Evolutionary conservation across 2,113 vertebrate genomes (phyloP).

Genomic region (Todiramphus chloris): DNA sequence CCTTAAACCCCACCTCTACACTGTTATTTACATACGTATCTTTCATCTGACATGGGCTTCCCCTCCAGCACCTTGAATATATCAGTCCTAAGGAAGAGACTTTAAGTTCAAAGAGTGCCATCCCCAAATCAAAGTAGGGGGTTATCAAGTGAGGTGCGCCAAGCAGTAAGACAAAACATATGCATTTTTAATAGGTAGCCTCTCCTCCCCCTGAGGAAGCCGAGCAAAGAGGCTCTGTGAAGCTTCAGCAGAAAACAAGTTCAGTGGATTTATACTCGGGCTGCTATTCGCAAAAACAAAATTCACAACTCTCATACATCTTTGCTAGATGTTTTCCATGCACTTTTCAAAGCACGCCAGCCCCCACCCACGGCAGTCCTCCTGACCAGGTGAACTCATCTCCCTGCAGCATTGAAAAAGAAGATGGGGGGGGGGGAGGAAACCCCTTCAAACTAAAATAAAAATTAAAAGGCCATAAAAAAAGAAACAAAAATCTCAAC

Average conservation of each 20-base stretch:
- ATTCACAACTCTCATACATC: not conserved
- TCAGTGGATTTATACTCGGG: conserved; percentile 6
- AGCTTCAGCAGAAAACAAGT: conserved; percentile 46
- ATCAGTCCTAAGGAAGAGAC: conserved; percentile 62
- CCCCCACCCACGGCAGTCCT: not conserved
- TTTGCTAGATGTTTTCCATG: not conserved
- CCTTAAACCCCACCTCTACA: conserved; percentile 28
- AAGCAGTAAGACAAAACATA: conserved; percentile 58
- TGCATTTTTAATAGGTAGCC: conserved; percentile 63
- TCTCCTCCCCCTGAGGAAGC: conserved; percentile 44
- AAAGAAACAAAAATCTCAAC: conserved; percentile 71
- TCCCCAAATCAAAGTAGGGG: conserved; percentile 52
- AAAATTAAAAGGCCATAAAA: conserved; percentile 27
- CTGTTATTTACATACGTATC: conserved; percentile 52
- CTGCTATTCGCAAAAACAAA: not conserved
- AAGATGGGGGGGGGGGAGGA: not conserved
- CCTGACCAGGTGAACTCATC: not conserved
- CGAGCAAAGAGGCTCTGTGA: conserved; percentile 42
- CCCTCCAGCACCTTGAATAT: conserved; percentile 60
- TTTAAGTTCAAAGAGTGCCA: conserved; percentile 59
- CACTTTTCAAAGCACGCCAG: not conserved
- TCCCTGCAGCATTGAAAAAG: not conserved
- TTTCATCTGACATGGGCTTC: conserved; percentile 48
- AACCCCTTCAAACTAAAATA: not conserved
- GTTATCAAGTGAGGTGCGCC: conserved; percentile 45